A percentile compares a stretch with the other conserved stretches of the same genome.
Conservation (phyloP, 2,888 invertebrate species). For the Anthophora plumipes region DNA sequence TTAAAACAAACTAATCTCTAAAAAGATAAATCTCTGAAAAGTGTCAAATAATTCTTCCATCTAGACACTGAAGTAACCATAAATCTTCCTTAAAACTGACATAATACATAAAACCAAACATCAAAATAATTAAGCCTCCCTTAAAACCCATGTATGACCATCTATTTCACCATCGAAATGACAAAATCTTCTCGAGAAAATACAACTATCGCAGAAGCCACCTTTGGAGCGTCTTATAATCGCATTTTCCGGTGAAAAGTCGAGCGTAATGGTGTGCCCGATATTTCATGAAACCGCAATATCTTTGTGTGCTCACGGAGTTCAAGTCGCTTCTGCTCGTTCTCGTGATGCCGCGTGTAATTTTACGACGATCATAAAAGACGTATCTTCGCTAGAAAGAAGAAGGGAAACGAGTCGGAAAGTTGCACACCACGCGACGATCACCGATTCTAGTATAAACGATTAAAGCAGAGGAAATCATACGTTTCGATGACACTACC, state of each 20-base stretch:
- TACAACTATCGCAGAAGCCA: not conserved
- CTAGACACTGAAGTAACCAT: rapidly evolving
- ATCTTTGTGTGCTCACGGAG: not conserved
- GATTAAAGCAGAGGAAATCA: constrained; percentile 13
- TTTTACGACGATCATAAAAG: constrained; percentile 34
- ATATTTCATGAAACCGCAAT: constrained; percentile 15
- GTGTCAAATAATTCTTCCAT: no score
- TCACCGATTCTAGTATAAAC: constrained; percentile 17
- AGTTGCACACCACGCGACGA: not conserved
- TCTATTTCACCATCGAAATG: not conserved
- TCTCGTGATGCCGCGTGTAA: not conserved
- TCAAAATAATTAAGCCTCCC: not conserved
- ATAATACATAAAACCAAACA: no score
- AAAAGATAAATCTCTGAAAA: no score
- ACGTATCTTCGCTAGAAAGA: not conserved
- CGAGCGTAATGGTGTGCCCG: constrained; percentile 5
- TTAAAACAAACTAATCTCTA: no score
- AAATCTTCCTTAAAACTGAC: not conserved
- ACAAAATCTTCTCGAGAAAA: not conserved
- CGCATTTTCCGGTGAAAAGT: constrained; percentile 14
- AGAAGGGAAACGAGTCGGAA: not conserved
- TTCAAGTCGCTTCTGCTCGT: not conserved
- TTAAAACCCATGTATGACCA: not conserved
- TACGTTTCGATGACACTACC: not conserved
- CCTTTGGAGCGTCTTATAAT: not conserved